Evolutionary conservation across 2,888 invertebrate genomes (phyloP).

Genomic region (Microctonus hyperodae): DNA sequence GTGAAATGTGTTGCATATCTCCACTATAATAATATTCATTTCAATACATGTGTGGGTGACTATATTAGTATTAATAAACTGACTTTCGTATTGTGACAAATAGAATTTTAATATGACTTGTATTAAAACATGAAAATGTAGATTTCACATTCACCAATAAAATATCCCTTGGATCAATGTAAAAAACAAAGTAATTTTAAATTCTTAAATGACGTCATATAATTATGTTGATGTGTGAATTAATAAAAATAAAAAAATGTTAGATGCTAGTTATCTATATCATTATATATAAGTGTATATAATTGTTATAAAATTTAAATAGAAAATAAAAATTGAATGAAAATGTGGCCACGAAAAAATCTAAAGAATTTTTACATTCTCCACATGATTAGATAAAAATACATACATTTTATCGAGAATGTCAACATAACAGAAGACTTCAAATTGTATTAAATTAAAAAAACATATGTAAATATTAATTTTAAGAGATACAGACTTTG

Average conservation of each 20-base stretch:
- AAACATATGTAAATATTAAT: conserved; percentile 12
- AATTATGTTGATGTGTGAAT: not conserved
- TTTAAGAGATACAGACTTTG: conserved; percentile 32
- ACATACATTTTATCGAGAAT: conserved; percentile 1
- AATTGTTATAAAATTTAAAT: conserved; percentile 34
- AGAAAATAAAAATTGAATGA: conserved; percentile 9
- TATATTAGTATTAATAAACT: not conserved
- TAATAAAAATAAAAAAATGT: not conserved
- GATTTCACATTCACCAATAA: not conserved
- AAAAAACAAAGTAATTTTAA: not conserved
- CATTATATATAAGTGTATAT: conserved; percentile 35
- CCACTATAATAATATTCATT: not conserved
- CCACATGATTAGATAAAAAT: not conserved
- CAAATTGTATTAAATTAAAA: conserved; percentile 2
- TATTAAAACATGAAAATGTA: not conserved
- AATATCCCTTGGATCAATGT: not conserved
- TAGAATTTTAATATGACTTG: not conserved
- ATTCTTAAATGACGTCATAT: not conserved
- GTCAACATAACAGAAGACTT: not conserved
- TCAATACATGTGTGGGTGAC: not conserved
- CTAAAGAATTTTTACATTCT: conserved; percentile 9
- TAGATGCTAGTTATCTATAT: not conserved
- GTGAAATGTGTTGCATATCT: not conserved
- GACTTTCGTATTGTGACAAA: not conserved
- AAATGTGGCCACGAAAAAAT: not conserved